Conservation (phyloP, 1,140 invertebrate species). For the Reticulitermes speratus region DNA sequence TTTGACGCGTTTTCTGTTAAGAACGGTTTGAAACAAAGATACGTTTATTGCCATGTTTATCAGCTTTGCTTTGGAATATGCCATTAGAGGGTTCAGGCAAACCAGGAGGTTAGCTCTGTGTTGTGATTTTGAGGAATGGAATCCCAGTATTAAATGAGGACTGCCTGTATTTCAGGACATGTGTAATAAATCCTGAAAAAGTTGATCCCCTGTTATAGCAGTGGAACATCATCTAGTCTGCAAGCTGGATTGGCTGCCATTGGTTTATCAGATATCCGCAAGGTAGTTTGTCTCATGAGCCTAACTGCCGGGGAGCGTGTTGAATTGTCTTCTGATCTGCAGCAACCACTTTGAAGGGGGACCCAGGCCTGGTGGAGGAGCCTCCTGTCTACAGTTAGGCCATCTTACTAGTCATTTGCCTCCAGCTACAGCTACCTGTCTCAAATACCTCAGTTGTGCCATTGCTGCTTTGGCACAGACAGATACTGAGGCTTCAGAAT, state of each 20-base stretch:
- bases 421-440: slow-evolving; percentile 44
- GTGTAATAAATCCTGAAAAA: no score
- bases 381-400: not conserved
- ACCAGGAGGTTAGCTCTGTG: no score
- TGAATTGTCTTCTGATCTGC: slow-evolving; percentile 39
- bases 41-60: no score
- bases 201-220: slow-evolving; percentile 40
- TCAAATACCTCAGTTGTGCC: slow-evolving; percentile 56
- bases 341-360: slow-evolving; percentile 15
- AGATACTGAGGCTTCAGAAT: slow-evolving; percentile 54
- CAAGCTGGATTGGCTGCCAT: slow-evolving; percentile 56
- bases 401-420: slow-evolving; percentile 38
- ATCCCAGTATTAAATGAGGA: no score
- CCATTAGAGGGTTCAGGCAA: no score
- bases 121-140: no score
- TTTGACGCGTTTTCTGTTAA: no score
- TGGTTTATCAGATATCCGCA: slow-evolving; percentile 59
- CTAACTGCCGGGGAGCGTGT: slow-evolving; percentile 58
- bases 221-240: slow-evolving; percentile 52
- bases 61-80: no score
- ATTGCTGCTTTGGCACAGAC: slow-evolving; percentile 58
- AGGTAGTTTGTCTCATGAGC: slow-evolving; percentile 63
- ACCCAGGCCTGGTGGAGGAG: slow-evolving; percentile 12
- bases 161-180: no score
- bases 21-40: no score